These are phyloP conservation scores for Hirtodrosophila alboralis DNA, from an alignment of 2,888 invertebrate species.

Conservation along the genomic window DNA sequence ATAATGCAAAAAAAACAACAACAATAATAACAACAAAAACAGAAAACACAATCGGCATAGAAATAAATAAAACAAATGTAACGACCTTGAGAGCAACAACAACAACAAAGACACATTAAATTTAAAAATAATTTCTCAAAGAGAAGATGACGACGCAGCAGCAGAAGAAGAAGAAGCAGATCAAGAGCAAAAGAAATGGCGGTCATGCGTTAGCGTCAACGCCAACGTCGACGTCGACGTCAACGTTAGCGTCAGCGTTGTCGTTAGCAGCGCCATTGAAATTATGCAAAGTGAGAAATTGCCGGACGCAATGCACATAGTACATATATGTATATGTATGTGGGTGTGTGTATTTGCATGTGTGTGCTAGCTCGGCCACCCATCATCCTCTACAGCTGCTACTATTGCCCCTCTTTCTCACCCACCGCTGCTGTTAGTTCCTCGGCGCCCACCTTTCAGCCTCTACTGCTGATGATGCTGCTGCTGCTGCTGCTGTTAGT, in stretches of 20 bases:
- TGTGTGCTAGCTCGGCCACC: conserved; percentile 18
- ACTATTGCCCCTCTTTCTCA: not conserved
- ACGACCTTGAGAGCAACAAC: conserved; percentile 63
- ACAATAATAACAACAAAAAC: conserved; percentile 21
- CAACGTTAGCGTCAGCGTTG: conserved; percentile 18
- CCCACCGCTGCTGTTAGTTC: no score
- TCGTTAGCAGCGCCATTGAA: conserved; percentile 49
- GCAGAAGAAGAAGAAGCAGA: no score
- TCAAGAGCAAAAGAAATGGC: conserved; percentile 54
- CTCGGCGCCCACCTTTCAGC: no score
- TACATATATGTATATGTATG: not conserved
- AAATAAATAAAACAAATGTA: conserved; percentile 73
- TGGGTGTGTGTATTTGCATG: conserved; percentile 21
- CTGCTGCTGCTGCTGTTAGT: no score
- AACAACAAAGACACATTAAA: conserved; percentile 50
- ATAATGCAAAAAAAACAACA: conserved; percentile 54
- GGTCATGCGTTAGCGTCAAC: conserved; percentile 48
- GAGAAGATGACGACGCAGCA: conserved; percentile 37
- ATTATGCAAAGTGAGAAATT: conserved; percentile 69
- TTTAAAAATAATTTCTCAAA: conserved; percentile 78
- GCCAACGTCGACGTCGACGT: conserved; percentile 25
- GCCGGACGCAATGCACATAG: conserved; percentile 34
- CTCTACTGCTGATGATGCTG: no score
- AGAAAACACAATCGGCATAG: conserved; percentile 38
- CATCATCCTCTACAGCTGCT: no score